A percentile compares a stretch with the other conserved stretches of the same genome.
Evolutionary conservation across 2,888 invertebrate species (phyloP).

Genomic region (Nomada ferruginata): DNA sequence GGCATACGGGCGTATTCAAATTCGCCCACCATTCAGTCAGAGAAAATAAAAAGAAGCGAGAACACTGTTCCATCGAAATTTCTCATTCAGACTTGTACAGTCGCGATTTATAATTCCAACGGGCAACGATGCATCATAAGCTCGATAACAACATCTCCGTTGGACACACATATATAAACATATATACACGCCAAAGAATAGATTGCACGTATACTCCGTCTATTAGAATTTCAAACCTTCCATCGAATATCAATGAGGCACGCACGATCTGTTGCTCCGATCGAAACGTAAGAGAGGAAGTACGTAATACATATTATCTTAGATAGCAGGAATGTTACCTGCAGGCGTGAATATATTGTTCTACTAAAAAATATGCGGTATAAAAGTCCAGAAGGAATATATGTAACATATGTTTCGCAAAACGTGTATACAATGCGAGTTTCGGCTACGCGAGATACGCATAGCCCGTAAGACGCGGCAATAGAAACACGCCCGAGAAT

Average conservation of each 20-base stretch:
- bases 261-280: neutral
- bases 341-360: neutral
- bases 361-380: too few relatives aligned
- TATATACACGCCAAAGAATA: too few relatives aligned
- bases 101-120: constrained; percentile 9
- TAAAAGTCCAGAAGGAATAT: neutral
- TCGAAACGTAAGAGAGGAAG: neutral
- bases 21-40: constrained; percentile 33
- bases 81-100: constrained; percentile 5
- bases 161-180: neutral
- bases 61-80: neutral
- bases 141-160: neutral
- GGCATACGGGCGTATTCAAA: constrained; percentile 34
- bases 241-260: neutral
- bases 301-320: neutral
- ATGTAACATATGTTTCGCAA: neutral
- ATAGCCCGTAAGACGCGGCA: neutral
- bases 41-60: neutral
- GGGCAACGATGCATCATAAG: neutral
- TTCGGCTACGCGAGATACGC: too few relatives aligned
- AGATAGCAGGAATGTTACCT: neutral
- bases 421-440: too few relatives aligned
- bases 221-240: neutral
- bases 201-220: neutral
- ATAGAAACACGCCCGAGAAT: neutral